These are phyloP conservation scores for Dipodomys merriami DNA, from an alignment of 2,113 vertebrate genomes.

Conservation along the genomic window DNA sequence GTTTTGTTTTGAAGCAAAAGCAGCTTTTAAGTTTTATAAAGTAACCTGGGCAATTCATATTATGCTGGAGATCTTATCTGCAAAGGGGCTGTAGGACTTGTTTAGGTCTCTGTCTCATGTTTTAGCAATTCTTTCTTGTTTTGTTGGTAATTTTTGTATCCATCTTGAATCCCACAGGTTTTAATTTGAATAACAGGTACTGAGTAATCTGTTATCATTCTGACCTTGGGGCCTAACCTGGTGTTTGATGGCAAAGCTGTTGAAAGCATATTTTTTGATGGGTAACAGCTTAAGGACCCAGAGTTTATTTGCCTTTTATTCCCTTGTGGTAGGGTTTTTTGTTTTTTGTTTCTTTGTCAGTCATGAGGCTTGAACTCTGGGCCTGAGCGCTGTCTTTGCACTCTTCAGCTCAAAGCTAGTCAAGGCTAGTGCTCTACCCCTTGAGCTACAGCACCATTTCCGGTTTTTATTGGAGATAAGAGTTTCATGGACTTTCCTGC, in stretches of 20 bases:
- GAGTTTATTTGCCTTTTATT: neutral
- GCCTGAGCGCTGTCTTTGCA: too few species aligned
- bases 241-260: neutral
- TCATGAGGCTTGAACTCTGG: too few species aligned
- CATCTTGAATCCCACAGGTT: neutral
- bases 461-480: too few species aligned
- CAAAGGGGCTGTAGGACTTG: too few species aligned
- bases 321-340: neutral
- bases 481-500: too few species aligned
- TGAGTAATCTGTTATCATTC: neutral
- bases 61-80: too few species aligned
- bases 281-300: neutral
- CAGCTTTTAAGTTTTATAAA: neutral
- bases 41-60: neutral
- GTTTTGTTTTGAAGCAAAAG: too few species aligned
- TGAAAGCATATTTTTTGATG: neutral
- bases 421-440: too few species aligned
- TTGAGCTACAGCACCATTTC: too few species aligned
- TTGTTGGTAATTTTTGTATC: too few species aligned
- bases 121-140: neutral
- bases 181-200: neutral
- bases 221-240: neutral
- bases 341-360: too few species aligned
- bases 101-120: neutral
- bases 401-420: too few species aligned